These are phyloP conservation scores for Siderastrea radians DNA, from an alignment of 92 coral and sea anemone species.

Conservation along the genomic window DNA sequence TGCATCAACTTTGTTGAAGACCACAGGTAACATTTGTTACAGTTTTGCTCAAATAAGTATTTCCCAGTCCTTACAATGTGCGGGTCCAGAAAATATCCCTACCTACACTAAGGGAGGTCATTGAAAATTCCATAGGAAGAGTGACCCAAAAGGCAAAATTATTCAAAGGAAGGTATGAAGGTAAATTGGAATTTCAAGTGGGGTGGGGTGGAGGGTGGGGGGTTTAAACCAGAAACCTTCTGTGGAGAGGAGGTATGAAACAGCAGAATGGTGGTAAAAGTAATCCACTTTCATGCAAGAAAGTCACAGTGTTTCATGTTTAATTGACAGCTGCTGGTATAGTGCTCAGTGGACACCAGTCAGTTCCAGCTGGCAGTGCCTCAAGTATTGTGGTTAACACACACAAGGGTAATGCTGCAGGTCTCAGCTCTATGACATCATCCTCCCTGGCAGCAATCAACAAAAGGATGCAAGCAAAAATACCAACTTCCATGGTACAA, in stretches of 20 bases:
- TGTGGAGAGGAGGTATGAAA: too few species aligned
- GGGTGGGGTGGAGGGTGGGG: too few species aligned
- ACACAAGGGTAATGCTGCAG: slow-evolving; percentile 82
- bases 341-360: slow-evolving; percentile 69
- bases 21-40: slow-evolving; percentile 23
- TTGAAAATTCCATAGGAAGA: too few species aligned
- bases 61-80: too few species aligned
- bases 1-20: slow-evolving; percentile 65
- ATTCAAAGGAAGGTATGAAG: too few species aligned
- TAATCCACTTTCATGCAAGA: not conserved
- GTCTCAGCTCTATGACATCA: slow-evolving; percentile 74
- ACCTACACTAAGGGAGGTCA: too few species aligned
- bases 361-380: slow-evolving; percentile 77
- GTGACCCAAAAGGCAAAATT: too few species aligned
- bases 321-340: slow-evolving; percentile 46
- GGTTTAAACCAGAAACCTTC: too few species aligned
- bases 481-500: slow-evolving; percentile 73
- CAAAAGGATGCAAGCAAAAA: slow-evolving; percentile 91
- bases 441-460: slow-evolving; percentile 94
- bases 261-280: too few species aligned
- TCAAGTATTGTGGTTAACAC: slow-evolving; percentile 97
- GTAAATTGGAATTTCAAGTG: too few species aligned
- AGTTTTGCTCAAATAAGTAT: not conserved
- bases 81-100: too few species aligned
- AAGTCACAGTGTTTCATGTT: not conserved